Conservation (phyloP, 2,888 invertebrate species). For the Oligia fasciuncula region DNA sequence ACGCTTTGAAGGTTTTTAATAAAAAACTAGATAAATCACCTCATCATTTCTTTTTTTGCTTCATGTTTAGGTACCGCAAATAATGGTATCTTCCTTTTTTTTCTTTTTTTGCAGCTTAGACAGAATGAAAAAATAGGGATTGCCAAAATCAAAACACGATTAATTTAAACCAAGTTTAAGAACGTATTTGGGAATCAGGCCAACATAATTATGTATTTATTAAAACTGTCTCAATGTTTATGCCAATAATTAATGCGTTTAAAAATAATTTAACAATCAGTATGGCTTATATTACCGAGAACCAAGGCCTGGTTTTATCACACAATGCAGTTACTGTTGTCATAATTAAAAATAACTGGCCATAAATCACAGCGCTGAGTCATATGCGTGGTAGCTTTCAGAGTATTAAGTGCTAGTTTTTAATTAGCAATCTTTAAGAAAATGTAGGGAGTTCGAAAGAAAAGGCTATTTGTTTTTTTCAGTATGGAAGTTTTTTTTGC, state of each 20-base stretch:
- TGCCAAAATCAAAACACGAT: neutral
- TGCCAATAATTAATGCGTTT: constrained; percentile 41
- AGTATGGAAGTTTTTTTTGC: neutral
- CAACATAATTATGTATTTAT: neutral
- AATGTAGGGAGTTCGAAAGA: neutral
- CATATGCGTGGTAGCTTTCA: constrained; percentile 34
- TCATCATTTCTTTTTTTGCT: too few relatives aligned
- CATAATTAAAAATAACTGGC: constrained; percentile 61
- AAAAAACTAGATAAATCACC: too few relatives aligned
- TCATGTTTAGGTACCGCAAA: too few relatives aligned
- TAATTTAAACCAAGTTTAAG: neutral
- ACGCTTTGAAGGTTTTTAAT: too few relatives aligned
- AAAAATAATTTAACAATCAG: constrained; percentile 60
- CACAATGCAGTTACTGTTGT: constrained; percentile 59
- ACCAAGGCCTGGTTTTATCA: constrained; percentile 57
- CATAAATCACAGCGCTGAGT: constrained; percentile 54
- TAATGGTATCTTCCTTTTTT: too few relatives aligned
- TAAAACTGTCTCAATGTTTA: constrained; percentile 12
- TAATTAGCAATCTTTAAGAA: neutral
- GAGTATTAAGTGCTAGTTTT: constrained; percentile 21
- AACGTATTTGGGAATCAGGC: neutral
- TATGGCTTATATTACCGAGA: constrained; percentile 47
- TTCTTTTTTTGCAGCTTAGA: neutral
- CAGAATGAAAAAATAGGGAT: neutral
- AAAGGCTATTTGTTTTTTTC: neutral